Evolutionary conservation across 2,113 vertebrate species (phyloP), one percentile per base, ranked within the genome.

Genomic region (Plectropomus leopardus): DNA sequence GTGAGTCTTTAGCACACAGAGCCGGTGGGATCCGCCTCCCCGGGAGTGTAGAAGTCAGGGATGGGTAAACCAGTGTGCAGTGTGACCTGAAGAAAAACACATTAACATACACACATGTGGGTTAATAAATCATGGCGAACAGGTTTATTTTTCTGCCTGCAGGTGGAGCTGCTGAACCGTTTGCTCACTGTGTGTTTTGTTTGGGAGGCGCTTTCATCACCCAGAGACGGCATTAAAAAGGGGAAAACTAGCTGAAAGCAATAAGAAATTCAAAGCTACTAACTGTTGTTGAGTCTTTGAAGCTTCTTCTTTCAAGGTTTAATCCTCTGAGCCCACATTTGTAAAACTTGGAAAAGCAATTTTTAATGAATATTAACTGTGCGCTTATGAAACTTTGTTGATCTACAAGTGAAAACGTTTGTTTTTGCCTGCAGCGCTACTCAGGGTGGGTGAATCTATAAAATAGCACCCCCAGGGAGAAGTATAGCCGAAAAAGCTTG

Each of bases 31-130:
- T 95, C 98, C 72, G 30, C 95, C 32, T 96, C 94, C 36, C 95
- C 94, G 0, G 94, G 96, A 1, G 97, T 92, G 94, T 98, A 99
- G 96, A 99, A 98, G 54, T 99, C 97, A 0, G 98, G 98, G 86
- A 99, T 96, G 0, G 97, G 96, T 66, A 99, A 92, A 32, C 98
- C 98, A 1, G 98, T 99, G 91, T 99, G 97, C 70, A 99, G 96
- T 0, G 97, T 99, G 84, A 99, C 96, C 98, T 99, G 89, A n/a
- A 45, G 36, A 86, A n/a, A 76, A 50, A 77, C 3, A 71, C 13
- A 84, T 28, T n/a, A 1, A 66, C 57, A 48, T 9, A 54, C 13
- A 26, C 42, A 45, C 19, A 50, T 26, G 13, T 42, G 8, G 5
- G 48, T 74, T 44, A 61, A 47, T 58, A 13, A 53, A 53, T 30